These are phyloP conservation scores for Conomelus anceps DNA, from an alignment of 2,888 invertebrate genomes.

Conservation along the genomic window DNA sequence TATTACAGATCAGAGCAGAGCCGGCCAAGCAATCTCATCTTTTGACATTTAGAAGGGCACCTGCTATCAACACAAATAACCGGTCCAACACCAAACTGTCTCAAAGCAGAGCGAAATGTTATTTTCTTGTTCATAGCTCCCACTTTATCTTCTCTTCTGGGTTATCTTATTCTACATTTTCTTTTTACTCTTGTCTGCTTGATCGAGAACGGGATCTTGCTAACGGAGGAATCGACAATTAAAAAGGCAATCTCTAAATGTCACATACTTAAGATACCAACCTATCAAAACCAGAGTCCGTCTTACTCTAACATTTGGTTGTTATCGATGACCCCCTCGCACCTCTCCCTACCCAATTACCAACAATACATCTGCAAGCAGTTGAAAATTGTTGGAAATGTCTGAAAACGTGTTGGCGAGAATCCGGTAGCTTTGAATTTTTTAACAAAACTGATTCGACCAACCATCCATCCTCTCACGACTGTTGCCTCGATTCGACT, in stretches of 20 bases:
- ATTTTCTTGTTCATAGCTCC: background rate
- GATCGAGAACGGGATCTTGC: background rate
- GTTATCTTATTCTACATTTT: background rate
- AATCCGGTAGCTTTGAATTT: background rate
- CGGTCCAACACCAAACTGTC: background rate
- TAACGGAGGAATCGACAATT: background rate
- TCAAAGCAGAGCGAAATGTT: background rate
- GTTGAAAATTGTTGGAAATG: background rate
- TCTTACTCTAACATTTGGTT: background rate
- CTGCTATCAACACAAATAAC: background rate
- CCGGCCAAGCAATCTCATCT: background rate
- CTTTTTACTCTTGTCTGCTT: background rate
- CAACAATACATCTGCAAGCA: background rate
- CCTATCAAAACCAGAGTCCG: background rate
- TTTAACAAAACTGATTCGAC: background rate
- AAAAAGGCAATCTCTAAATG: background rate
- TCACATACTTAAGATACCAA: background rate
- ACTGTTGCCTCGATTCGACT: background rate
- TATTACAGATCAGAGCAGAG: background rate
- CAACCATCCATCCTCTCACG: background rate
- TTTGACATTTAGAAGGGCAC: background rate
- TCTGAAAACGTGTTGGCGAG: background rate
- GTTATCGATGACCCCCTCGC: background rate
- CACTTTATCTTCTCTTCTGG: background rate
- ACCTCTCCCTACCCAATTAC: background rate